These are phyloP conservation scores for Dryadula phaetusa DNA, from an alignment of 2,888 invertebrate genomes.

Conservation along the genomic window DNA sequence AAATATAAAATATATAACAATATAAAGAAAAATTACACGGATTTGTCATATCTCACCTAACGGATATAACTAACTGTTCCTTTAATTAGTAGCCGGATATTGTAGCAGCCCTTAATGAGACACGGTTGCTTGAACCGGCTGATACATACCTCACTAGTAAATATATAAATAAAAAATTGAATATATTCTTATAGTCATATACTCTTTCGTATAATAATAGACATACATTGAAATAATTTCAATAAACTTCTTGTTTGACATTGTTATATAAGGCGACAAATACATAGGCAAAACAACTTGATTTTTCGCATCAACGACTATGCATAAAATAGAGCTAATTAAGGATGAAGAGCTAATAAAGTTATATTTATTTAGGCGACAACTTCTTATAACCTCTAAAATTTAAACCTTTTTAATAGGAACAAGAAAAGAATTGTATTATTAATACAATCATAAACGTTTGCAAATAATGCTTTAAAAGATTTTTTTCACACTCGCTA, in stretches of 20 bases:
- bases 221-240: too few species aligned
- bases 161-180: slow-evolving; percentile 22
- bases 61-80: slow-evolving; percentile 60
- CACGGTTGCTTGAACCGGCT: slow-evolving; percentile 59
- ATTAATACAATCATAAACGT: not conserved
- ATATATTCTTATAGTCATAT: not conserved
- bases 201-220: too few species aligned
- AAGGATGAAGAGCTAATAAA: too few species aligned
- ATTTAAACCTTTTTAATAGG: too few species aligned
- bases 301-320: too few species aligned
- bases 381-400: too few species aligned
- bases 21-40: slow-evolving; percentile 63
- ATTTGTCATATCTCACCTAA: slow-evolving; percentile 64
- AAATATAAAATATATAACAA: slow-evolving; percentile 23
- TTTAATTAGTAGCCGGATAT: slow-evolving; percentile 78
- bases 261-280: too few species aligned
- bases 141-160: slow-evolving; percentile 50
- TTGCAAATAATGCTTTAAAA: not conserved
- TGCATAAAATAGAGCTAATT: too few species aligned
- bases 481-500: not conserved
- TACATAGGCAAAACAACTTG: too few species aligned
- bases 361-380: too few species aligned
- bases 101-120: slow-evolving; percentile 68
- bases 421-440: not conserved
- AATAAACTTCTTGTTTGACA: too few species aligned